Conservation (phyloP, 2,113 vertebrate species). For the Bos indicus region DNA sequence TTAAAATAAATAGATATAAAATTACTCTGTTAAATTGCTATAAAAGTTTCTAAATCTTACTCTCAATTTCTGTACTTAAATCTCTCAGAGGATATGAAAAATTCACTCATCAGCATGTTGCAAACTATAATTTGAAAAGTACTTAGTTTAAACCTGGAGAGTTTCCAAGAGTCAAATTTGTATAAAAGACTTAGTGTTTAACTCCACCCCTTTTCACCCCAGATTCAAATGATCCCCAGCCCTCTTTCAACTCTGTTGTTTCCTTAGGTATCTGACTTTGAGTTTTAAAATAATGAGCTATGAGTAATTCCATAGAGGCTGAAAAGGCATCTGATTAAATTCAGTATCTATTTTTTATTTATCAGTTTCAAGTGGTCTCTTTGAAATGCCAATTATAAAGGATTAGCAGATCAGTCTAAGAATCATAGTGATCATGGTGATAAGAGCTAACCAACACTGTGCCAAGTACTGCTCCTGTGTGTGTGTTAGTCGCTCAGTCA, state of each 20-base stretch:
- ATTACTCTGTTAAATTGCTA: background rate
- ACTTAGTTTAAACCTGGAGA: background rate
- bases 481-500: background rate
- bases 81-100: background rate
- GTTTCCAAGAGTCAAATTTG: background rate
- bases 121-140: background rate
- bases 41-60: background rate
- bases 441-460: background rate
- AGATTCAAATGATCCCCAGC: background rate
- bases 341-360: background rate
- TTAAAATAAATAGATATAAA: background rate
- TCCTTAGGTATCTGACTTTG: background rate
- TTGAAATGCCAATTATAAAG: background rate
- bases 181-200: background rate
- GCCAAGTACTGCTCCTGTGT: background rate
- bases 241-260: background rate
- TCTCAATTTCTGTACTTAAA: background rate
- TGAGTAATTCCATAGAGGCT: background rate
- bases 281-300: background rate
- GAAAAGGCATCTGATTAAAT: background rate
- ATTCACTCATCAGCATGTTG: background rate
- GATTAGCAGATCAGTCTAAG: background rate
- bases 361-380: background rate
- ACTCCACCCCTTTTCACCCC: background rate
- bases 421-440: background rate